These are phyloP conservation scores for Hypercompe scribonia DNA, from an alignment of 2,888 invertebrate genomes.

Conservation along the genomic window DNA sequence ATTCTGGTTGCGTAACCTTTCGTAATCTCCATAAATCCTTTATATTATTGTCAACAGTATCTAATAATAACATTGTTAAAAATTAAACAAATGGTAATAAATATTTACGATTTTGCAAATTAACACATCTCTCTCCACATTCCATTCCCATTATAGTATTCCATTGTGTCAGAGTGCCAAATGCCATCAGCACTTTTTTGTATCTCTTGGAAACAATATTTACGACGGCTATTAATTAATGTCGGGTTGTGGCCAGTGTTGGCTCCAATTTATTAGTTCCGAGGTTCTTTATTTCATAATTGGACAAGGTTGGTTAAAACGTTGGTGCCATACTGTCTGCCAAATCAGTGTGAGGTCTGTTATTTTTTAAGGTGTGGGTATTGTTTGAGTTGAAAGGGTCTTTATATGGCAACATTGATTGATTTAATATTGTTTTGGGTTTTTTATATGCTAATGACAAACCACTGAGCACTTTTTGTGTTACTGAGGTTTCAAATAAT, in stretches of 20 bases:
- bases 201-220: conserved; percentile 61
- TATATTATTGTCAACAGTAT: conserved; percentile 12
- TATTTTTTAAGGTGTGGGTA: conserved; percentile 20
- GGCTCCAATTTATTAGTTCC: conserved; percentile 39
- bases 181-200: conserved; percentile 57
- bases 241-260: conserved; percentile 47
- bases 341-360: conserved; percentile 53
- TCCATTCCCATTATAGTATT: conserved; percentile 36
- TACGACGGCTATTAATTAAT: conserved; percentile 66
- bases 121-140: conserved; percentile 61
- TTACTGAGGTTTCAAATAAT: not conserved
- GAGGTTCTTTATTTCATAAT: conserved; percentile 37
- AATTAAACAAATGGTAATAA: conserved; percentile 29
- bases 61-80: conserved; percentile 29
- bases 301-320: conserved; percentile 41
- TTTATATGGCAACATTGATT: conserved; percentile 27
- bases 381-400: conserved; percentile 25
- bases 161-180: conserved; percentile 52
- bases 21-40: conserved; percentile 2
- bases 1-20: not conserved
- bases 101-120: conserved; percentile 54
- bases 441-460: conserved; percentile 13
- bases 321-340: conserved; percentile 65
- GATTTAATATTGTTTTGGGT: conserved; percentile 34
- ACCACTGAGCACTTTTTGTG: not conserved